Base-by-base conservation (phyloP, 2,797 vertebrate species). In the Craterocephalus amniculus region DNA sequence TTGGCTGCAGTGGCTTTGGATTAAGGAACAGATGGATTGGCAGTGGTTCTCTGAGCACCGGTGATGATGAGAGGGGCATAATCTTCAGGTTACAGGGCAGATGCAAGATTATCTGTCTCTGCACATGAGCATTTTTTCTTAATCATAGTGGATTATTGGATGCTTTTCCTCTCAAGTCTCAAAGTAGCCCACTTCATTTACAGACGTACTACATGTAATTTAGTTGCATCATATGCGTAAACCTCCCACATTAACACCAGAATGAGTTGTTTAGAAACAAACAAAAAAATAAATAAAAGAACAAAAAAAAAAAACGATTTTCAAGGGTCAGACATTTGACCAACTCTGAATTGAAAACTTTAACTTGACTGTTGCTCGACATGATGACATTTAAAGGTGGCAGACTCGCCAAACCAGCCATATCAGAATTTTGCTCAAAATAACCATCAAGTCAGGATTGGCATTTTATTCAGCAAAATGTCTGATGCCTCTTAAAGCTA, bases 41-140 rank as follows among this genome's bases (percentile, higher is more conserved):
- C 85, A 78, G 72, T n/a, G 24, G 49, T 76, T 69, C 75, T 69
- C 45, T 74, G 43, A n/a, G 63, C 77, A 79, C 72, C 52, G 74
- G 84, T 89, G 76, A 77, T 79, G 83, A 90, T 90, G 86, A 89
- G 83, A 83, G 67, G 57, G 79, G 70, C 85, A 80, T 91, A 93
- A 93, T 91, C 90, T 91, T 91, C 87, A 92, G 85, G 89, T 92
- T 92, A 70, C 70, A 71, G 78, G 73, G 35, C 82, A 89, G 85
- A 89, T 83, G 79, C 66, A 78, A 89, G 87, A 90, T 89, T 84
- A 89, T 87, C 83, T 79, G 72, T 70, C 69, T 11, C 26, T 16
- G 58, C 84, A 84, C 68, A 79, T 63, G 63, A 75, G 52, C 35
- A 45, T 58, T 72, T 71, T 77, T 82, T 76, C 36, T 62, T 43